Percentiles rank a stretch among this genome's conserved stretches.
Evolutionary conservation across 2,797 vertebrate genomes (phyloP).

Genomic region (Pogonophryne albipinna): DNA sequence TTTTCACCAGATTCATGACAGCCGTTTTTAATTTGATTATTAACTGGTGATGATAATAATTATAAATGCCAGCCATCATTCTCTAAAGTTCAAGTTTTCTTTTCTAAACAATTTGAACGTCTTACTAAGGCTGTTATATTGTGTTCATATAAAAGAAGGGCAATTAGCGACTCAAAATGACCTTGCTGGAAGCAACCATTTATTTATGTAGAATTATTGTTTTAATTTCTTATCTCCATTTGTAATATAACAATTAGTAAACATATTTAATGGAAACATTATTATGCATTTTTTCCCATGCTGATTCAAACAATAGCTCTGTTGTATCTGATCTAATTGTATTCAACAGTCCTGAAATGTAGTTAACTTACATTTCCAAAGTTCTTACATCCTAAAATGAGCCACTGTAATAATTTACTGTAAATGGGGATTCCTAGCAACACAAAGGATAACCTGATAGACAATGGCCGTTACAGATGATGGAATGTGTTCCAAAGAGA

Average conservation of each 20-base stretch:
- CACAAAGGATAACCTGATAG: slow-evolving; percentile 35
- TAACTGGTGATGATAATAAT: not conserved
- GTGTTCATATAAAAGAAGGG: too few species aligned
- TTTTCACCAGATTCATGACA: not conserved
- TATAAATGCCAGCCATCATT: too few species aligned
- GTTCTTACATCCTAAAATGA: slow-evolving; percentile 22
- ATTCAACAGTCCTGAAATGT: not conserved
- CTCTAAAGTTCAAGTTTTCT: too few species aligned
- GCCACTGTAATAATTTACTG: slow-evolving; percentile 10
- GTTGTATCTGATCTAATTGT: not conserved
- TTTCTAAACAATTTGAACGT: not conserved
- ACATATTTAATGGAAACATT: not conserved
- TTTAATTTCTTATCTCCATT: not conserved
- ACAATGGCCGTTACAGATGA: slow-evolving; percentile 49
- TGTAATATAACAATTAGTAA: slow-evolving; percentile 1
- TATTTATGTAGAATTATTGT: not conserved
- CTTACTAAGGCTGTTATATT: not conserved
- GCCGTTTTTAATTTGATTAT: not conserved
- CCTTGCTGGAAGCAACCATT: not conserved
- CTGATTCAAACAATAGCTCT: not conserved
- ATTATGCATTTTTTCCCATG: not conserved
- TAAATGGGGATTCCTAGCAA: not conserved
- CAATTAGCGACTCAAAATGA: not conserved
- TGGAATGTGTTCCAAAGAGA: slow-evolving; percentile 54
- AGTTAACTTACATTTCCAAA: too few species aligned